Base-by-base conservation (phyloP, 1,140 invertebrate genomes). In the Parasteatoda tepidariorum region DNA sequence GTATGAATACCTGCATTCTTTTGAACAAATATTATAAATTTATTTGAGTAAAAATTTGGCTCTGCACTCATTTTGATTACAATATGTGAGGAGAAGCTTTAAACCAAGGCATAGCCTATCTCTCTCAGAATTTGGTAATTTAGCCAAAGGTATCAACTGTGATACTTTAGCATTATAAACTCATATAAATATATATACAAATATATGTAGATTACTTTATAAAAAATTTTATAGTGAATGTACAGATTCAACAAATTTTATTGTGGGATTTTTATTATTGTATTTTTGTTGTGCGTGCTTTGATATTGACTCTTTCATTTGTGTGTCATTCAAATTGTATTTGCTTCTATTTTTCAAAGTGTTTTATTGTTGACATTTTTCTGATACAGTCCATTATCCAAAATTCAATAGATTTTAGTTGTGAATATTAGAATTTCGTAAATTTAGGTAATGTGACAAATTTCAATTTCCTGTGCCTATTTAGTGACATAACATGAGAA, bases 91-190 rank as follows among this genome's bases (percentile, higher is more conserved):
- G 34, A 78, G 38, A 62, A 22, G 26, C 28, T 78, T 78, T 66
- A 30, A 78, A 66, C 38, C 26, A 30, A 66, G 55, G 38, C 61
- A 13, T 66, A 78, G 76, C 76, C 11, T 48, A 4, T 54, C 61
- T 48, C 62, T 78, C 54, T 64, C 76, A 59, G 62, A 79, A 79
- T 79, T 79, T 79, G 76, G 76, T 79, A 79, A 79, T 33, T 82
- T 82, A 82, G 79, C 79, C 79, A 82, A 82, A 82, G 66, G 79
- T 82, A 82, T 82, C 79, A 71, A 34, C 79, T 82, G 79, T 82
- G 79, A 82, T 82, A 82, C 79, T 82, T 82, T 82, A 82, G 68
- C 79, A 64, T 73, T 73, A 33, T 18, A 59, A 66, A 82, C 59
- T 33, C 33, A 79, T 68, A 79, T 28, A 64, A 67, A 79, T 76